A percentile compares a stretch with the other conserved stretches of the same genome.
phyloP scores from a whole-genome alignment of 2,113 vertebrate genomes.

The Anhinga anhinga region DNA sequence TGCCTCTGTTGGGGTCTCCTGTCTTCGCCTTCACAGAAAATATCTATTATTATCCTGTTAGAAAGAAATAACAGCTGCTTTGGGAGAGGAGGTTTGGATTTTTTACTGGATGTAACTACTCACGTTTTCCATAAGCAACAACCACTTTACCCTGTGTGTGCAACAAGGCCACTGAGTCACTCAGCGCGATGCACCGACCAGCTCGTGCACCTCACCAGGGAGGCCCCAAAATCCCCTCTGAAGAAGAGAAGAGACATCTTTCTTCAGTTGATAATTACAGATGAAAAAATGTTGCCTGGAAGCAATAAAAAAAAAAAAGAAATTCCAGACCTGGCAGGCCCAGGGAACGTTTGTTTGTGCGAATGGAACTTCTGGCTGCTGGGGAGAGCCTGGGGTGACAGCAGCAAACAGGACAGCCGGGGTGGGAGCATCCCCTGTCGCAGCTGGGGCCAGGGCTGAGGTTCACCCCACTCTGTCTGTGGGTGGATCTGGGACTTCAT shows the following conservation, averaged over 20 bases:
- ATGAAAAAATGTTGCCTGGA: background rate
- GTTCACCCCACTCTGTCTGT: too few relatives aligned
- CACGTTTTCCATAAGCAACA: background rate
- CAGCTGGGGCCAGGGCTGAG: background rate
- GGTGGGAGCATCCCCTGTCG: background rate
- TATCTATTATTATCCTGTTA: background rate
- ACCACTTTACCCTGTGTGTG: background rate
- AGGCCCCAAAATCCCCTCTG: background rate
- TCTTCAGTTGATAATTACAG: background rate
- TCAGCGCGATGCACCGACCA: background rate
- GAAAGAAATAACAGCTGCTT: background rate
- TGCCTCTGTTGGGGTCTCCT: background rate
- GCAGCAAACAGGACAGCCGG: background rate
- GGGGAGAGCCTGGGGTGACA: background rate
- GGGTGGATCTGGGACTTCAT: background rate
- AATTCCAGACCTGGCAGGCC: background rate
- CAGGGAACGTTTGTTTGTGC: background rate
- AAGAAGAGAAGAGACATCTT: background rate
- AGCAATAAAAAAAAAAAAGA: background rate
- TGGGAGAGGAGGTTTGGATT: background rate
- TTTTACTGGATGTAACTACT: background rate
- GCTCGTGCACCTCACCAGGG: background rate
- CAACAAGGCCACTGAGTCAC: background rate
- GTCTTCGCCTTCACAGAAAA: background rate
- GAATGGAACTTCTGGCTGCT: background rate